Base-by-base conservation (phyloP, 53 echinoderm and acorn worm species). In the Patiria pectinifera region DNA sequence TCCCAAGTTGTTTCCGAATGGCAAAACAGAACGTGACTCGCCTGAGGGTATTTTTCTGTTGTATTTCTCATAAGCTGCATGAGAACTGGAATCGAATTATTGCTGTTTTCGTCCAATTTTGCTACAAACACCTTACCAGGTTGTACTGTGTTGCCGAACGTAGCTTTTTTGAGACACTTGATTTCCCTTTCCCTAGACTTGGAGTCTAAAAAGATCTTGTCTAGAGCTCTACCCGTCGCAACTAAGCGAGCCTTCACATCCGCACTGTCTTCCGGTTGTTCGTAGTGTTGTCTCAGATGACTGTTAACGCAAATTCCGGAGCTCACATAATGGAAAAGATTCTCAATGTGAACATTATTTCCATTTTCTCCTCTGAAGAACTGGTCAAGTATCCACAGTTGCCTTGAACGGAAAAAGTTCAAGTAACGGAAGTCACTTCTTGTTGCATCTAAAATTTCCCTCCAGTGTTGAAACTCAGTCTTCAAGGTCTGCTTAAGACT, bases 21-120 rank as follows among this genome's bases (percentile, higher is more conserved):
- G 87, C 93, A 93, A 72, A 93, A 93, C 11, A 93, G 62, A 69
- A 89, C 87, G 45, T 93, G 93, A 69, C 82, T 93, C 83, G 93
- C 82, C 72, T 89, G 87, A 11, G 93, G 93, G 46, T 87, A 89
- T 16, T 81, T 48, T 16, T 81, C 89, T n/a, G 89, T 87, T 16
- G 93, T 93, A 48, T 89, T 89, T 44, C 62, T 45, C 3, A 81
- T 71, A n/a, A 93, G 43, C 4, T 72, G 61, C 72, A 93, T 87
- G 22, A 93, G 83, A 44, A 93, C 93, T 35, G 93, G 93, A 83
- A 93, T 89, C 15, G 93, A 89, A 14, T 76, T 82, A 47, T 89
- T 89, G 72, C 93, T 93, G 58, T 83, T 78, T 16, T 15, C 24
- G 26, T 89, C 89, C 45, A 93, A 87, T 13, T 93, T 89, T 48